phyloP scores from a whole-genome alignment of 1,140 invertebrate species.

The Tribolium madens region DNA sequence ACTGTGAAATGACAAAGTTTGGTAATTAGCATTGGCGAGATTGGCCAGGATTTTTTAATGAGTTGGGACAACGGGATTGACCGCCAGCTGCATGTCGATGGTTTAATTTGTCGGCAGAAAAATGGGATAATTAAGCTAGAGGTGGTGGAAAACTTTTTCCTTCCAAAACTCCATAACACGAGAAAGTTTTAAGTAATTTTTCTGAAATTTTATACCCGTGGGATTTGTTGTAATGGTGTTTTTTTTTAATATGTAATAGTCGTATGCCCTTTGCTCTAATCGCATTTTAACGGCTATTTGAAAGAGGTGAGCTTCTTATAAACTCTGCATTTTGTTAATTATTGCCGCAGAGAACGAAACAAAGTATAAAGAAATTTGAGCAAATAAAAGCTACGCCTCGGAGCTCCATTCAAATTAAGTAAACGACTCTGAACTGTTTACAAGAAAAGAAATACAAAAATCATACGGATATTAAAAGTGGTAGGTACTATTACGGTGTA shows the following conservation, averaged over 20 bases:
- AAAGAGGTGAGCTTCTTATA: neutral
- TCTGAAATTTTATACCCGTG: conserved; percentile 20
- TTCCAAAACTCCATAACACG: neutral
- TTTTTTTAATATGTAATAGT: conserved; percentile 1
- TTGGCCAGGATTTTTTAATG: conserved; percentile 19
- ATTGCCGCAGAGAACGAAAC: conserved; percentile 1
- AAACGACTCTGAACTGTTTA: conserved; percentile 8
- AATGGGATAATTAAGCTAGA: conserved; percentile 26
- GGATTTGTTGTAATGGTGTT: conserved; percentile 10
- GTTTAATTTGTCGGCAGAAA: conserved; percentile 22
- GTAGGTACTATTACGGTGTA: conserved; percentile 11
- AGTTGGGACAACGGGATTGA: neutral
- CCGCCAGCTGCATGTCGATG: conserved; percentile 12
- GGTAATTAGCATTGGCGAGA: neutral
- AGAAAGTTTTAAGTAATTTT: conserved; percentile 29
- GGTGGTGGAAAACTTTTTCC: conserved; percentile 1
- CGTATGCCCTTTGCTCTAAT: conserved; percentile 3
- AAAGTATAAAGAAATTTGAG: conserved; percentile 1
- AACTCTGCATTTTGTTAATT: conserved; percentile 14
- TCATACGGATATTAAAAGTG: neutral
- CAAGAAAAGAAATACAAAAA: conserved; percentile 18
- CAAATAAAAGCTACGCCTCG: neutral
- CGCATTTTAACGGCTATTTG: neutral
- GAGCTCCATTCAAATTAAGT: neutral
- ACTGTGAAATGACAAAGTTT: neutral